Base-by-base conservation (phyloP, 2,888 invertebrate genomes). In the Creontiades dilutus region DNA sequence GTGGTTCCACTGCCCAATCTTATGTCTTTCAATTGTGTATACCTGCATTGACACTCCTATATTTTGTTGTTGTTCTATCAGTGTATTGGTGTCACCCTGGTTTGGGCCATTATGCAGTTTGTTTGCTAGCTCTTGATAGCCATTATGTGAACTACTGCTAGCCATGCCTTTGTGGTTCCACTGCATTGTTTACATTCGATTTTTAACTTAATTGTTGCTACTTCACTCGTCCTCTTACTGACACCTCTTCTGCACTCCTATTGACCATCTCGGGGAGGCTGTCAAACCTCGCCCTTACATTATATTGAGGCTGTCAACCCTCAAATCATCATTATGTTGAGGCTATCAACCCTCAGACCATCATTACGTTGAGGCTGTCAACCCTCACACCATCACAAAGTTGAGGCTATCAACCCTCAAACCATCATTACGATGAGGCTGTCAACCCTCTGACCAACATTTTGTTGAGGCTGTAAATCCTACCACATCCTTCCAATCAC, bases 381-480 rank as follows among this genome's bases (percentile, higher is more conserved):
- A 52, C 11, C 11, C 3, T 52, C n/a, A n/a, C n/a, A 5, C 11
- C 1, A 2, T n/a, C 13, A 4, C n/a, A 28, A 19, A 4, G 4
- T 27, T 28, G 68, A 61, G 86, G 86, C 86, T 86, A 61, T 86
- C 57, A 57, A 86, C 86, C 86, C 61, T 86, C 68, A 9, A 52
- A 16, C 16, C 16, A 13, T 16, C 16, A 7, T 23, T 76, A 27
- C 12, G n/a, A 5, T 12, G 76, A 76, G 37, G 76, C 27, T 76
- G 76, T 76, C 76, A 76, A 76, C 76, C 76, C 37, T 76, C 76
- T n/a, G n/a, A n/a, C n/a, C n/a, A n/a, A 76, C 76, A 11, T 76
- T 28, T 9, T 13, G 19, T 16, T 76, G n/a, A n/a, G n/a, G n/a
- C n/a, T n/a, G n/a, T n/a, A n/a, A n/a, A n/a, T n/a, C n/a, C n/a